These are phyloP conservation scores for Drosophila nikananu DNA, from an alignment of 1,140 invertebrate genomes.

Conservation along the genomic window DNA sequence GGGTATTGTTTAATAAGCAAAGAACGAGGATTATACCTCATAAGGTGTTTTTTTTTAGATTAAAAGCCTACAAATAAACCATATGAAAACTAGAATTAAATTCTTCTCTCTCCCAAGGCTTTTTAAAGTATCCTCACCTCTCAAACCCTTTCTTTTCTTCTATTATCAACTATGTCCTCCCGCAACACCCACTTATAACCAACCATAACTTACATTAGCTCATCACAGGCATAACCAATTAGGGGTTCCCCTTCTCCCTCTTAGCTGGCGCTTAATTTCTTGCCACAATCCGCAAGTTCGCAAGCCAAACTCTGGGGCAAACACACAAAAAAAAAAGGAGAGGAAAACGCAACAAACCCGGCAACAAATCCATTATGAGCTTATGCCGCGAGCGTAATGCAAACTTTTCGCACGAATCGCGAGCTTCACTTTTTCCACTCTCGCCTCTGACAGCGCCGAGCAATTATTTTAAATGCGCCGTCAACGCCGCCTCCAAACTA, in stretches of 20 bases:
- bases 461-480: slow-evolving; percentile 82
- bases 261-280: slow-evolving; percentile 28
- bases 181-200: slow-evolving; percentile 46
- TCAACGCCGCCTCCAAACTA: slow-evolving; percentile 70
- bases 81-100: neutral
- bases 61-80: neutral
- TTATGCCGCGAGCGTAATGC: slow-evolving; percentile 76
- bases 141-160: slow-evolving; percentile 31
- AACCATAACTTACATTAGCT: slow-evolving; percentile 71
- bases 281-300: slow-evolving; percentile 45
- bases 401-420: slow-evolving; percentile 80
- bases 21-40: no score
- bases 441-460: slow-evolving; percentile 50
- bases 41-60: no score
- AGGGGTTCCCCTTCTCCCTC: slow-evolving; percentile 6
- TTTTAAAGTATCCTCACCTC: neutral
- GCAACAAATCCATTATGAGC: slow-evolving; percentile 80
- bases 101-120: neutral
- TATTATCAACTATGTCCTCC: slow-evolving; percentile 1
- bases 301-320: slow-evolving; percentile 38
- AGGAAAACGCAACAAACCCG: slow-evolving; percentile 58
- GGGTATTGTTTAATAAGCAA: neutral
- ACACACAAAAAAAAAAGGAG: slow-evolving; percentile 4
- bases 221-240: slow-evolving; percentile 46
- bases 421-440: slow-evolving; percentile 64